Evolutionary conservation across 1,140 invertebrate species (phyloP).

Genomic region (Euglossa dilemma): DNA sequence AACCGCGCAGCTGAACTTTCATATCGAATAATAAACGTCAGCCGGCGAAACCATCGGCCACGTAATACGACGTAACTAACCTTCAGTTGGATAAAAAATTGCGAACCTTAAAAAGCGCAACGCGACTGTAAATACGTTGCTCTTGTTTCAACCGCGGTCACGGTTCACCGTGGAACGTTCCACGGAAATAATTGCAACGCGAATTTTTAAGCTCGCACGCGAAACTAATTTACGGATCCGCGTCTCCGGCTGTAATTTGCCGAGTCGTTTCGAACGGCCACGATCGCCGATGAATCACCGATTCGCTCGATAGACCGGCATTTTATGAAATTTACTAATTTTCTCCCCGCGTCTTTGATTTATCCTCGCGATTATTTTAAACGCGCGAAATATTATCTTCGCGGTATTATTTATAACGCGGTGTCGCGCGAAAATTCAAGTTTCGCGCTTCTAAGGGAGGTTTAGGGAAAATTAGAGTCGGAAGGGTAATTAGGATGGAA

Average conservation of each 20-base stretch:
- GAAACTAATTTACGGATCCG: neutral
- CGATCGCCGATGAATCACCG: too few species aligned
- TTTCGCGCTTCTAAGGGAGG: too few species aligned
- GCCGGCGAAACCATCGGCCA: neutral
- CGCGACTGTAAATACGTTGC: neutral
- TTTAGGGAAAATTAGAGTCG: too few species aligned
- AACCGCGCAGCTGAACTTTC: conserved; percentile 6
- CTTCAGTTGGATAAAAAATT: neutral
- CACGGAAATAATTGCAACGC: neutral
- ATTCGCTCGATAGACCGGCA: too few species aligned
- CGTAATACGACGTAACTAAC: conserved; percentile 21
- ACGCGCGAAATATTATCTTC: too few species aligned
- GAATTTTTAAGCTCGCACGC: neutral
- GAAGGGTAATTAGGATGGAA: too few species aligned
- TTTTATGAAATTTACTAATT: too few species aligned
- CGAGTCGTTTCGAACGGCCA: neutral
- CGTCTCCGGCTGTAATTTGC: neutral
- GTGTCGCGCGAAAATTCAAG: too few species aligned
- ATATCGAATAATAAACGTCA: conserved; percentile 11
- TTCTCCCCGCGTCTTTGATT: too few species aligned
- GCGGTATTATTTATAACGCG: too few species aligned
- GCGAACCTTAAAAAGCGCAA: neutral
- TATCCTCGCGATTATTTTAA: too few species aligned
- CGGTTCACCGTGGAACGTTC: too few species aligned
- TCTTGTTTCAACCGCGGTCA: neutral